Evolutionary conservation across 2,888 invertebrate genomes (phyloP), one percentile per base, ranked within the genome.

Genomic region (Aphidoletes aphidimyza): DNA sequence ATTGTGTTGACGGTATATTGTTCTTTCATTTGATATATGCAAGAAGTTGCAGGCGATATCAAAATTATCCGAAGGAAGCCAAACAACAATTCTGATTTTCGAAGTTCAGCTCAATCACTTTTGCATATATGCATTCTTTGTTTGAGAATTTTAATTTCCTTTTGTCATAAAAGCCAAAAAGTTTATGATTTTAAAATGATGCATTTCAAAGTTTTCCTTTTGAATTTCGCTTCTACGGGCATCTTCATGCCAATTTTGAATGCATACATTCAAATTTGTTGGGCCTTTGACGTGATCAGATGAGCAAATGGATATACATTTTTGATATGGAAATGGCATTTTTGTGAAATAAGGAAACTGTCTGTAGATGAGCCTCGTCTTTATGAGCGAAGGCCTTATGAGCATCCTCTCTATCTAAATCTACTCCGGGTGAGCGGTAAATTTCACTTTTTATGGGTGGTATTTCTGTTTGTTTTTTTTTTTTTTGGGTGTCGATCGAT

Each of bases 131-230:
- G 3, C 5, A 22, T 26, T 54, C 54, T 54, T 54, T 54, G 54
- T 26, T 5, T 8, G 26, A 19, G 5, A 22, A 5, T 54, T 26
- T 17, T 17, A 9, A 2, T 19, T 3, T 54, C 22, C 9, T 54
- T 69, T 69, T 30, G 69, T 6, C 69, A 0, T 6, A 1, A 14
- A 30, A 14, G 17, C 8, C 69, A n/a, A 69, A 69, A 69, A 69
- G 30, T 69, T 69, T 17, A 34, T 69, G n/a, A 69, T 69, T 30
- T 14, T 69, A 2, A 69, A 69, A 69, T 69, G 26, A 30, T 69
- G 69, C 69, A 69, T 30, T 69, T 69, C 9, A 69, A 69, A 69
- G 69, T 69, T 69, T 69, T 69, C 30, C 69, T 30, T 69, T 69
- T 69, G 69, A 69, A 30, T 69, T 2, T 11, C 8, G 69, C 30